Evolutionary conservation across 2,888 invertebrate species (phyloP).

Genomic region (Thereva nobilitata): DNA sequence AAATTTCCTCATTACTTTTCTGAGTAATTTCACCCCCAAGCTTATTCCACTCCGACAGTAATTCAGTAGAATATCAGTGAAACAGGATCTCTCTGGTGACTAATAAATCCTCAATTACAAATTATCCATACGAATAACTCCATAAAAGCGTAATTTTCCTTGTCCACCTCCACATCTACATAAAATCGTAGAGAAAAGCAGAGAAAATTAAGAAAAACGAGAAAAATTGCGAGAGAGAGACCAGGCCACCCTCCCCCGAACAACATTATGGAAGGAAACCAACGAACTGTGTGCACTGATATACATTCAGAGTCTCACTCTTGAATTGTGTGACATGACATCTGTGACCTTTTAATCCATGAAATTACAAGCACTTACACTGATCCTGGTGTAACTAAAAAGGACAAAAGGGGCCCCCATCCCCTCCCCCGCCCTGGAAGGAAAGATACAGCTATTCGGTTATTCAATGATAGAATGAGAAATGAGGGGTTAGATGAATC

Average conservation of each 20-base stretch:
- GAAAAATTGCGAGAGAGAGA: conserved; percentile 1
- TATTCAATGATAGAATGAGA: conserved; percentile 12
- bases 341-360: conserved; percentile 40
- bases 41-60: not conserved
- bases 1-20: no score
- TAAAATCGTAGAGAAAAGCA: conserved; percentile 21
- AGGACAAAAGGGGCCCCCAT: conserved; percentile 2
- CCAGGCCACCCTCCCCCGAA: not conserved
- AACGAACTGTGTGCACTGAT: not conserved
- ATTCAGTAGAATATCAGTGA: not conserved
- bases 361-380: conserved; percentile 38
- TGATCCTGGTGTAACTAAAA: conserved; percentile 16
- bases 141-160: conserved; percentile 37
- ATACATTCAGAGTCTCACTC: conserved; percentile 6
- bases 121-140: conserved; percentile 37
- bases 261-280: not conserved
- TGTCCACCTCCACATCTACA: conserved; percentile 22
- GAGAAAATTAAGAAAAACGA: conserved; percentile 16
- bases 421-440: conserved; percentile 9
- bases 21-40: not conserved
- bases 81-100: conserved; percentile 49
- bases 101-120: conserved; percentile 53
- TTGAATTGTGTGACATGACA: conserved; percentile 34
- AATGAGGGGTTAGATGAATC: conserved; percentile 8
- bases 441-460: conserved; percentile 25